phyloP scores from a whole-genome alignment of 2,888 invertebrate species.

The Trileptium ribeirensis region DNA sequence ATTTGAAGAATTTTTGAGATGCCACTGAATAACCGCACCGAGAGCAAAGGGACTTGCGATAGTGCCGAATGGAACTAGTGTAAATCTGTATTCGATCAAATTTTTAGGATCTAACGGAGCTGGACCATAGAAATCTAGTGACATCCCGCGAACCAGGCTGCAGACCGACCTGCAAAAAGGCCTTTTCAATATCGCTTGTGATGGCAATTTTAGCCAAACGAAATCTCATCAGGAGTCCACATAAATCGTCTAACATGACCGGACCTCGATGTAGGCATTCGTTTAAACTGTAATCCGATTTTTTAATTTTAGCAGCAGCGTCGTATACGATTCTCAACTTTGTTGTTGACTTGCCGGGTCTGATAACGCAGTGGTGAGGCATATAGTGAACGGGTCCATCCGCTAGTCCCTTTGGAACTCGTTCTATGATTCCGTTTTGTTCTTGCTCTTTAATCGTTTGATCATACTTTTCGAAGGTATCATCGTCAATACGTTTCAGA shows the following conservation, averaged over 20 bases:
- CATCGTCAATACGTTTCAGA: background rate
- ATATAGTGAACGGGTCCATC: constrained; percentile 26
- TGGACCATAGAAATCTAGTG: background rate
- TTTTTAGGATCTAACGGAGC: constrained; percentile 27
- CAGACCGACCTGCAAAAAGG: constrained; percentile 35
- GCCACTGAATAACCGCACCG: constrained; percentile 26
- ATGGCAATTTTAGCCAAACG: constrained; percentile 27
- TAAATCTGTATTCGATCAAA: constrained; percentile 31
- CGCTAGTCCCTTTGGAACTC: background rate
- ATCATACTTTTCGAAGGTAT: constrained; percentile 20
- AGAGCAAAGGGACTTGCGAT: constrained; percentile 32
- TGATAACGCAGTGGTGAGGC: constrained; percentile 32
- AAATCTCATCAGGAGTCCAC: constrained; percentile 29
- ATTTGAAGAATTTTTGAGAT: background rate
- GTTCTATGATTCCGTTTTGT: constrained; percentile 23
- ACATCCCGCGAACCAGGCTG: constrained; percentile 28
- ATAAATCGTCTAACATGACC: constrained; percentile 23
- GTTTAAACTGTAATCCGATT: constrained; percentile 26
- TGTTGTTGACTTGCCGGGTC: constrained; percentile 23
- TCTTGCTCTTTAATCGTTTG: constrained; percentile 20
- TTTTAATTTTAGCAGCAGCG: constrained; percentile 28
- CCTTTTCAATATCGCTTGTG: constrained; percentile 1
- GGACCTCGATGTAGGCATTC: constrained; percentile 34
- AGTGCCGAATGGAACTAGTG: constrained; percentile 35
- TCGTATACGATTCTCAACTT: constrained; percentile 41